Evolutionary conservation across 2,113 vertebrate species (phyloP).

Genomic region (Origma solitaria): DNA sequence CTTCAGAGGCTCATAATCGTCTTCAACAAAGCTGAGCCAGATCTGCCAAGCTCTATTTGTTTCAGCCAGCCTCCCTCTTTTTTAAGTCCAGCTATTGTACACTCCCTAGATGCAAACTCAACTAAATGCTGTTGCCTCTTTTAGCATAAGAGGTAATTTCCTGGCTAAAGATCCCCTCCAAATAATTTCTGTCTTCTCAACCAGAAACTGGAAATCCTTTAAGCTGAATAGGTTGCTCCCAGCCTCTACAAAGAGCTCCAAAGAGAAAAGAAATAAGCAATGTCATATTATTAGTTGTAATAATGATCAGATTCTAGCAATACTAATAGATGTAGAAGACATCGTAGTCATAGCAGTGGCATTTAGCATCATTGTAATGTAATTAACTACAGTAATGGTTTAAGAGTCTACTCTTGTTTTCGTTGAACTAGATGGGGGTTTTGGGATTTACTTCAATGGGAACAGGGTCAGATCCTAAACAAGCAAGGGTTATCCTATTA

Average conservation of each 20-base stretch:
- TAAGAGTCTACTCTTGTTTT: neutral
- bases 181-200: neutral
- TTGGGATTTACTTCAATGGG: neutral
- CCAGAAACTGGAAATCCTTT: neutral
- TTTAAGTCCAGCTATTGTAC: slow-evolving; percentile 2
- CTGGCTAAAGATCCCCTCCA: neutral
- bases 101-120: slow-evolving; percentile 28
- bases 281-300: neutral
- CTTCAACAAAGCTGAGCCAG: neutral
- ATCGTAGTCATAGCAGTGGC: neutral
- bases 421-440: neutral
- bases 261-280: neutral
- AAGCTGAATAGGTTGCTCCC: neutral
- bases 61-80: neutral
- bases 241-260: neutral
- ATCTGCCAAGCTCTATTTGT: slow-evolving; percentile 1
- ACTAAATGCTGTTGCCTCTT: neutral
- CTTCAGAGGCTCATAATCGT: neutral
- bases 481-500: neutral
- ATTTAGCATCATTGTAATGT: neutral
- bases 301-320: fast-evolving
- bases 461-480: neutral
- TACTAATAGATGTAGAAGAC: neutral
- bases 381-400: neutral
- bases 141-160: slow-evolving; percentile 22